Conservation (phyloP, 2,797 vertebrate genomes). For the Pseudochromis fuscus region DNA sequence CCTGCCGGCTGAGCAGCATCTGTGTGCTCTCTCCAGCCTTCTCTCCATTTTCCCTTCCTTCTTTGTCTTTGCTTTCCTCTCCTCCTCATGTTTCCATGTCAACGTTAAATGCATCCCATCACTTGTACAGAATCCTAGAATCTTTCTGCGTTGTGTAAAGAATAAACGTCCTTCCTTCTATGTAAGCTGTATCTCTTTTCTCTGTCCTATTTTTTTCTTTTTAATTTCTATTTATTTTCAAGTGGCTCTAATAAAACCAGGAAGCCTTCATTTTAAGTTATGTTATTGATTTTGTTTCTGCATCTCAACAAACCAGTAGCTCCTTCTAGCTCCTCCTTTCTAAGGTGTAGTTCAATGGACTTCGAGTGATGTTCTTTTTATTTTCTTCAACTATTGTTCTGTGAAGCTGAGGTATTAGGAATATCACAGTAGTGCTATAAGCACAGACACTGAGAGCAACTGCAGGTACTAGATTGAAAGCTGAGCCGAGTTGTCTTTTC, state of each 20-base stretch:
- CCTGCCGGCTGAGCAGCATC: slow-evolving; percentile 87
- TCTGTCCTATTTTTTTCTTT: slow-evolving; percentile 73
- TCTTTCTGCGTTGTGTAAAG: slow-evolving; percentile 91
- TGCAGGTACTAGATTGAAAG: slow-evolving; percentile 54
- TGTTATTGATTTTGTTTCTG: slow-evolving; percentile 56
- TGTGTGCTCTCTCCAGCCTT: slow-evolving; percentile 88
- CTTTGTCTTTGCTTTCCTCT: slow-evolving; percentile 71
- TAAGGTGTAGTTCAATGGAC: slow-evolving; percentile 24
- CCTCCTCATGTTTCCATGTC: slow-evolving; percentile 74
- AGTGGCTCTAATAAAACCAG: slow-evolving; percentile 74
- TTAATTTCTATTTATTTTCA: slow-evolving; percentile 74
- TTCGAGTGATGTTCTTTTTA: slow-evolving; percentile 30
- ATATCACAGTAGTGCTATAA: slow-evolving; percentile 31
- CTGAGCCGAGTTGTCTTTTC: slow-evolving; percentile 58
- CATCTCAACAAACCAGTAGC: slow-evolving; percentile 49
- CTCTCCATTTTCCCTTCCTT: slow-evolving; percentile 76
- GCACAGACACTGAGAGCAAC: slow-evolving; percentile 39
- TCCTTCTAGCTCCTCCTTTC: slow-evolving; percentile 14
- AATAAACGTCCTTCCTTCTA: slow-evolving; percentile 91
- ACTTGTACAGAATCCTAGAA: slow-evolving; percentile 92
- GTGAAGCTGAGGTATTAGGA: slow-evolving; percentile 46
- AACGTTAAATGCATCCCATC: slow-evolving; percentile 79
- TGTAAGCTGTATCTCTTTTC: slow-evolving; percentile 83
- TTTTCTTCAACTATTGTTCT: slow-evolving; percentile 46
- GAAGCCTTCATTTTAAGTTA: slow-evolving; percentile 66